A percentile compares a stretch with the other conserved stretches of the same genome.
Evolutionary conservation across 2,888 invertebrate species (phyloP).

Genomic region (Amphipoea oculea): DNA sequence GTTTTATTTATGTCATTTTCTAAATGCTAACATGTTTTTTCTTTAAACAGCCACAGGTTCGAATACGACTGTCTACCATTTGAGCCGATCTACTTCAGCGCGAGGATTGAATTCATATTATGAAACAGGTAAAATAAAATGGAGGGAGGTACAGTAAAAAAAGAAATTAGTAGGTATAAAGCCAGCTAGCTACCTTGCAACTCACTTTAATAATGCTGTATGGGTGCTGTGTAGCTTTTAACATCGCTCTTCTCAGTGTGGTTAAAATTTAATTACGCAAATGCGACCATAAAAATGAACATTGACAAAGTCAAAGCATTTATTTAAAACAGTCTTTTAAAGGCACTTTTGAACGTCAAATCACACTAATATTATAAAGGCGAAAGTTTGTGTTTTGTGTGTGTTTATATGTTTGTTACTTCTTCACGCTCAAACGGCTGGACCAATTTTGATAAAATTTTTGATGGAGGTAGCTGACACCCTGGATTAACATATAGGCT

Average conservation of each 20-base stretch:
- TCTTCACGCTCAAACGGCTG: too few species aligned
- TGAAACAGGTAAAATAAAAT: constrained; percentile 44
- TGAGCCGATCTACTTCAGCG: constrained; percentile 35
- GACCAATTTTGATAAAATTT: too few species aligned
- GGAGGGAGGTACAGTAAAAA: background rate
- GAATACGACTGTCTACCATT: background rate
- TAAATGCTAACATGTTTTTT: background rate
- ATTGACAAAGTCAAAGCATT: background rate
- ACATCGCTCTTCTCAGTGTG: background rate
- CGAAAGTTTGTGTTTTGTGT: too few species aligned
- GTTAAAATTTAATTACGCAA: too few species aligned
- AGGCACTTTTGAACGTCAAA: too few species aligned
- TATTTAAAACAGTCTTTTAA: too few species aligned
- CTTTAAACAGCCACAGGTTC: constrained; percentile 41
- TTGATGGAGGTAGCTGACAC: too few species aligned
- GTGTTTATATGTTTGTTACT: too few species aligned
- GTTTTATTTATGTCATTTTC: background rate
- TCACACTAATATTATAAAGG: too few species aligned
- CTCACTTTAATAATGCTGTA: background rate
- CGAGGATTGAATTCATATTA: constrained; percentile 34
- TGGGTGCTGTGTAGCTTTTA: too few species aligned
- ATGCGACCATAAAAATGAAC: background rate
- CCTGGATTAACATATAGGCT: too few species aligned
- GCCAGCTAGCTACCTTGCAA: background rate
- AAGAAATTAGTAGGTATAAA: background rate